Base-by-base conservation (phyloP, 2,113 vertebrate species). In the Turdus rufiventris region DNA sequence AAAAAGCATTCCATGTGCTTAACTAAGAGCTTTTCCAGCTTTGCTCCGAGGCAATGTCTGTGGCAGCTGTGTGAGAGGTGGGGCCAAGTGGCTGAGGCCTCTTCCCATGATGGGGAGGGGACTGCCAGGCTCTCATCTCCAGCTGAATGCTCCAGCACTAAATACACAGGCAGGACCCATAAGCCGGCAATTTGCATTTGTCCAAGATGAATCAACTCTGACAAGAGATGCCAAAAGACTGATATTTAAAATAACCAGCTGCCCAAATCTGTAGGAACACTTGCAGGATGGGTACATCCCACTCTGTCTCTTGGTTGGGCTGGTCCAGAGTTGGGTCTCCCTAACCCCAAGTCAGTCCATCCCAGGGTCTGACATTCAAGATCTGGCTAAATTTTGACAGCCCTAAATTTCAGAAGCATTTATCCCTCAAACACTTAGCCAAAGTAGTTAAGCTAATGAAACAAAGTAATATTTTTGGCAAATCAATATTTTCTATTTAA, bases 221-320 rank as follows among this genome's bases (percentile, higher is more conserved):
- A 42, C 18, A 61, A 71, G 26, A 84, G n/a, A 74, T 43, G 67
- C 3, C 31, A 28, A 12, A 81, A 36, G 4, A 14, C 11, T 74
- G 0, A 0, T 48, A 17, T 50, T 58, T 75, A 26, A 81, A 74
- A 88, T 4, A 54, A 45, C 12, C 28, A 54, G 14, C 25, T 82
- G 33, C 50, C 26, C 31, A 42, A 8, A 8, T 16, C 13, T 63
- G 18, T 17, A 47, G 40, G 8, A 24, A 12, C 14, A 48, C 11
- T 11, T 1, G 0, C 2, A 66, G 19, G 17, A 50, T 18, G 7
- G 7, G 18, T 36, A 21, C 10, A 8, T 6, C 33, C 29, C 12
- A 60, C 14, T 77, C 11, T 48, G 19, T 24, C 15, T 43, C 50
- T 23, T 84, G 17, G 42, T 62, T 74, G 5, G 3, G 8, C 18